These are phyloP conservation scores for Phragmatobia fuliginosa DNA, from an alignment of 2,888 invertebrate genomes.

Conservation along the genomic window DNA sequence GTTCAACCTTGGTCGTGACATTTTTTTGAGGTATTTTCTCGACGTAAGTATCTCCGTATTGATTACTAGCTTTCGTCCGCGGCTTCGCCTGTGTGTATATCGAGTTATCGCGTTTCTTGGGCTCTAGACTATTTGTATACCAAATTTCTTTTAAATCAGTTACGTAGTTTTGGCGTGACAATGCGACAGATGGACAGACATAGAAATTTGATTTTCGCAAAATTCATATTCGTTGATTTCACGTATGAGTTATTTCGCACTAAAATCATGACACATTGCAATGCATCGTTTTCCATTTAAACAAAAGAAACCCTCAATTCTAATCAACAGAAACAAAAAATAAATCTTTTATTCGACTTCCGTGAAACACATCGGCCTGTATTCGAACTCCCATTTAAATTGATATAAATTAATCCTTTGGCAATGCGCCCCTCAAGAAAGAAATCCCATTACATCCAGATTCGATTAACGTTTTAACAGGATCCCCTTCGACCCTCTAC, in stretches of 20 bases:
- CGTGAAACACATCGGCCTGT: slow-evolving; percentile 62
- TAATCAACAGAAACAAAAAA: not conserved
- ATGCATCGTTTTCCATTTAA: not conserved
- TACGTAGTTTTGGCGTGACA: too few relatives aligned
- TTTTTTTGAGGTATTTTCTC: not conserved
- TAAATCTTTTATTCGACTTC: slow-evolving; percentile 1
- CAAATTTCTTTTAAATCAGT: too few relatives aligned
- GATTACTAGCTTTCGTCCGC: too few relatives aligned
- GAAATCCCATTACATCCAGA: slow-evolving; percentile 85
- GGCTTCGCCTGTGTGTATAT: too few relatives aligned
- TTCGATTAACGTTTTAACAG: slow-evolving; percentile 85
- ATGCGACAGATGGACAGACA: too few relatives aligned
- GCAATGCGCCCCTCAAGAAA: slow-evolving; percentile 84
- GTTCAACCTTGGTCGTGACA: not conserved
- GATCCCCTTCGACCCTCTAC: slow-evolving; percentile 48
- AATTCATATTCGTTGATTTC: too few relatives aligned
- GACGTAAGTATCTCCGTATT: too few relatives aligned
- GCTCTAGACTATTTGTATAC: too few relatives aligned
- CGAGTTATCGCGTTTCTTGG: too few relatives aligned
- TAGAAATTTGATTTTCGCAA: too few relatives aligned
- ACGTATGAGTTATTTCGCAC: too few relatives aligned
- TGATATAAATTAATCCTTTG: slow-evolving; percentile 87
- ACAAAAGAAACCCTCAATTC: not conserved
- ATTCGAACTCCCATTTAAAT: slow-evolving; percentile 78
- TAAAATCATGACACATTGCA: too few relatives aligned